Conservation (phyloP, 2,797 vertebrate species). For the Cichlasoma orientale region DNA sequence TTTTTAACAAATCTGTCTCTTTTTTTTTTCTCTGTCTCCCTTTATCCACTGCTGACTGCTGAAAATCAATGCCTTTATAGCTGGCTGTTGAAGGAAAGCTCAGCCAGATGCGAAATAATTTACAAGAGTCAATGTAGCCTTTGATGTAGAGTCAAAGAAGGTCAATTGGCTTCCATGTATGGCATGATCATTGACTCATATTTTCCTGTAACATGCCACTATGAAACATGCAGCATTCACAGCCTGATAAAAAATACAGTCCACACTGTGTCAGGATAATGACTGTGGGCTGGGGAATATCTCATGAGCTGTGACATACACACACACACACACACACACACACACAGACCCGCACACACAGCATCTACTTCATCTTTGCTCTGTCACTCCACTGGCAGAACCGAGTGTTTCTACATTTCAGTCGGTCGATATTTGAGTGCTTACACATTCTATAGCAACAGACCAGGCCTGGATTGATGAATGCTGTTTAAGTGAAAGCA, state of each 20-base stretch:
- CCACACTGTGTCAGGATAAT: slow-evolving; percentile 19
- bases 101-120: slow-evolving; percentile 58
- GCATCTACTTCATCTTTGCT: slow-evolving; percentile 45
- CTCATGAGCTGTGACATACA: neutral
- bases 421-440: slow-evolving; percentile 52
- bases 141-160: slow-evolving; percentile 60
- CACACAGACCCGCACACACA: neutral
- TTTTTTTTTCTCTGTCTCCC: neutral
- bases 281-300: slow-evolving; percentile 29
- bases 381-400: slow-evolving; percentile 40
- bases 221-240: slow-evolving; percentile 44
- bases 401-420: slow-evolving; percentile 50
- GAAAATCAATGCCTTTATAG: slow-evolving; percentile 48
- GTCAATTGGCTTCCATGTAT: slow-evolving; percentile 64
- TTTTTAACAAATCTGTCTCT: neutral
- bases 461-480: slow-evolving; percentile 47
- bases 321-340: neutral
- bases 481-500: slow-evolving; percentile 26
- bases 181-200: slow-evolving; percentile 52
- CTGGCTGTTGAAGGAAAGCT: slow-evolving; percentile 31
- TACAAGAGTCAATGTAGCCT: slow-evolving; percentile 47
- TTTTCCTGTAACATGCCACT: slow-evolving; percentile 43
- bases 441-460: slow-evolving; percentile 52
- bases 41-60: slow-evolving; percentile 31
- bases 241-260: slow-evolving; percentile 47